Percentiles rank a stretch among this genome's conserved stretches.
phyloP scores from a whole-genome alignment of 2,797 vertebrate genomes.

The Oceanodroma leucorhoa region DNA sequence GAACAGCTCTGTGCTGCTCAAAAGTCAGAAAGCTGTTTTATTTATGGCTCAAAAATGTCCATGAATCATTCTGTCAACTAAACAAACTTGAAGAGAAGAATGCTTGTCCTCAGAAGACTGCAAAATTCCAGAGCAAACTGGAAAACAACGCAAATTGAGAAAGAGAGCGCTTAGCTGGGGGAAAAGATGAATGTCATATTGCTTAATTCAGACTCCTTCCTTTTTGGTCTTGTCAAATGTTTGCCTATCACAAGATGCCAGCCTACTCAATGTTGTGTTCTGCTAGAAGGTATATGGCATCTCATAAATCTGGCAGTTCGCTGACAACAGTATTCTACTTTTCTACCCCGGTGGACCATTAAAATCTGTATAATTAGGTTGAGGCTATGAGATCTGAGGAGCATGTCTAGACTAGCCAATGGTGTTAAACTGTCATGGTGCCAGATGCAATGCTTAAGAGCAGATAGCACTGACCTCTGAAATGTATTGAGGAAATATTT shows the following conservation, averaged over 20 bases:
- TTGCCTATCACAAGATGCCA: background rate
- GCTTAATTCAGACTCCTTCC: background rate
- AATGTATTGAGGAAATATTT: background rate
- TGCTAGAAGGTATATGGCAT: background rate
- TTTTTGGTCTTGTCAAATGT: slow-evolving; percentile 11
- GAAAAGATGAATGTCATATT: background rate
- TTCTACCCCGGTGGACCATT: background rate
- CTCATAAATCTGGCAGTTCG: background rate
- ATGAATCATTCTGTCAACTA: slow-evolving; percentile 43
- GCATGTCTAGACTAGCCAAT: background rate
- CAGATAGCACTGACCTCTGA: background rate
- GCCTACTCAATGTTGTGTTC: background rate
- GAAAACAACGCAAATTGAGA: background rate
- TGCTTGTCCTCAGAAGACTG: slow-evolving; percentile 16
- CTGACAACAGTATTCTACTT: background rate
- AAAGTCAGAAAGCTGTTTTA: slow-evolving; percentile 18
- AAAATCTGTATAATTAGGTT: background rate
- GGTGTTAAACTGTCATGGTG: background rate
- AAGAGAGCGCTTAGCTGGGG: background rate
- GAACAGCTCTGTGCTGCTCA: background rate
- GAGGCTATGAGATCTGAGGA: background rate
- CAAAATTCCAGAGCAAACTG: slow-evolving; percentile 6
- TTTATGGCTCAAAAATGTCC: slow-evolving; percentile 30
- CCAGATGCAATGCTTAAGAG: background rate
- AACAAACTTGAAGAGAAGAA: slow-evolving; percentile 3